Conservation (phyloP, 2,797 vertebrate species). For the Nasua narica region DNA sequence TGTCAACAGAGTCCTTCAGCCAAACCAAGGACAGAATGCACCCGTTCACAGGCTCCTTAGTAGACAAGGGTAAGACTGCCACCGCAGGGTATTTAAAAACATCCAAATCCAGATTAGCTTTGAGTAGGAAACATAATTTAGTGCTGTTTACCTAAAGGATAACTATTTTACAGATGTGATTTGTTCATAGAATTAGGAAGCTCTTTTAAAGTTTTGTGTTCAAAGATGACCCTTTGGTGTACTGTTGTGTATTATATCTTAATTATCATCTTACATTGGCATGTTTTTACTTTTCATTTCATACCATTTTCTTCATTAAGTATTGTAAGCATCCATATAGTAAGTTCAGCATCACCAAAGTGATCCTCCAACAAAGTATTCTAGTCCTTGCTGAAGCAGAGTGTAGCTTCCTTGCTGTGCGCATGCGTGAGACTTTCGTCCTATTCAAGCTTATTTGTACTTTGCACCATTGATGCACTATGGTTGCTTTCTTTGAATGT, state of each 20-base stretch:
- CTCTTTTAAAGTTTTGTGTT: conserved; percentile 40
- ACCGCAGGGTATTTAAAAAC: not conserved
- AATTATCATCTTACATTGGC: conserved; percentile 69
- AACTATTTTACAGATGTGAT: conserved; percentile 38
- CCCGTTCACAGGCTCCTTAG: conserved; percentile 87
- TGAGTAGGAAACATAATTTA: conserved; percentile 23
- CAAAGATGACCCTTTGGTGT: conserved; percentile 46
- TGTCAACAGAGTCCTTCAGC: conserved; percentile 88
- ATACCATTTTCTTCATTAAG: conserved; percentile 74
- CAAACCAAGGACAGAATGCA: conserved; percentile 93
- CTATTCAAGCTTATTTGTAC: conserved; percentile 51
- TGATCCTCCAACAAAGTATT: conserved; percentile 4
- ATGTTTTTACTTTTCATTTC: conserved; percentile 79
- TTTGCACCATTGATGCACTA: conserved; percentile 53
- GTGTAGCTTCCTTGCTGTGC: not conserved
- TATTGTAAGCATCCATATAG: conserved; percentile 18
- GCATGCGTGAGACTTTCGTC: not conserved
- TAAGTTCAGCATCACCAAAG: conserved; percentile 22
- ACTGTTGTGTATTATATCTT: conserved; percentile 69
- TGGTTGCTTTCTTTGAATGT: conserved; percentile 72
- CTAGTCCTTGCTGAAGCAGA: not conserved
- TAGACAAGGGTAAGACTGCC: conserved; percentile 90
- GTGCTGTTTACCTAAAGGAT: not conserved
- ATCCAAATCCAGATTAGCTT: conserved; percentile 23
- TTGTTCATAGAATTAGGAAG: conserved; percentile 19